Conservation (phyloP, 2,888 invertebrate species). For the Pheosia gnoma region DNA sequence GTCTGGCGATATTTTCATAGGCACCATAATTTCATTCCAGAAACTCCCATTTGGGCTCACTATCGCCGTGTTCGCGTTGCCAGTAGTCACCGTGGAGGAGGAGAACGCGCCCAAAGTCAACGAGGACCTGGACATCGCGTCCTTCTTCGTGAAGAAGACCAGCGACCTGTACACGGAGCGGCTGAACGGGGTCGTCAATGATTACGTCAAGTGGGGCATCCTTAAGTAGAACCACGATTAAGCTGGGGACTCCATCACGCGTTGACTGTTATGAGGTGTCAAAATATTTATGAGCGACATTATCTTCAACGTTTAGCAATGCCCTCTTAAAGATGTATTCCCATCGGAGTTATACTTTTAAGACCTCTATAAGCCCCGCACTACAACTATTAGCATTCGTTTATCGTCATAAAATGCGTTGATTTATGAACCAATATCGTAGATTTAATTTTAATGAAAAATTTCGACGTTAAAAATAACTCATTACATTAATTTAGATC, state of each 20-base stretch:
- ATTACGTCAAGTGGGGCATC: conserved; percentile 53
- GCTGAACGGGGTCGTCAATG: conserved; percentile 58
- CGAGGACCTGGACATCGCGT: conserved; percentile 31
- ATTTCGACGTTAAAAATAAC: too few species aligned
- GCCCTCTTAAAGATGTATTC: too few species aligned
- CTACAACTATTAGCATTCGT: too few species aligned
- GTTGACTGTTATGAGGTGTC: not conserved
- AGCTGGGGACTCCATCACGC: not conserved
- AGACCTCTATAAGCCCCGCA: too few species aligned
- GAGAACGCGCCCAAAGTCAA: conserved; percentile 47
- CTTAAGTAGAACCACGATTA: conserved; percentile 19
- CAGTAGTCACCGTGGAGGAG: conserved; percentile 49
- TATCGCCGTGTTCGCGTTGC: conserved; percentile 46
- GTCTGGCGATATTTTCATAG: too few species aligned
- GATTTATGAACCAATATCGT: too few species aligned
- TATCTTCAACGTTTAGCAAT: too few species aligned
- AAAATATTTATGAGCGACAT: too few species aligned
- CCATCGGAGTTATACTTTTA: too few species aligned
- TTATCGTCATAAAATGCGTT: too few species aligned
- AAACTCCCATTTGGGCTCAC: conserved; percentile 51
- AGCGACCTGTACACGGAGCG: conserved; percentile 47
- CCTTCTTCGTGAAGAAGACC: conserved; percentile 42
- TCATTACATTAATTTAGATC: too few species aligned
- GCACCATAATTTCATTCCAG: conserved; percentile 29
- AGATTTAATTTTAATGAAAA: too few species aligned